Evolutionary conservation across 2,113 vertebrate species (phyloP).

Genomic region (Callorhinus ursinus): DNA sequence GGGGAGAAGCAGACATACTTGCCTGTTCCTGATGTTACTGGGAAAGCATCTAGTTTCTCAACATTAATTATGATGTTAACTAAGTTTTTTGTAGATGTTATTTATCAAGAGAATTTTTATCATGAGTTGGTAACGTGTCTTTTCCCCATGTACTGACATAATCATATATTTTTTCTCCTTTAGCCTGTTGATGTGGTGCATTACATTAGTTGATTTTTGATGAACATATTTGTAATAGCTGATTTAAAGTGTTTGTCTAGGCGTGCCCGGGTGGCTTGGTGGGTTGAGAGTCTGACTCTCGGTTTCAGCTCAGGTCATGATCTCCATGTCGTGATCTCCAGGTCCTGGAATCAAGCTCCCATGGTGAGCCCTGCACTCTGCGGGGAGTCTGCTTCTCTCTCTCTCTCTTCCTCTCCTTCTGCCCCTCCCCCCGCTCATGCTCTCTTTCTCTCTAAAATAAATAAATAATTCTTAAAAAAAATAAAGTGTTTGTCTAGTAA

Average conservation of each 20-base stretch:
- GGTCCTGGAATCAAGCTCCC: not conserved
- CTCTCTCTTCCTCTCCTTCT: not conserved
- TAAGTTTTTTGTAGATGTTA: not conserved
- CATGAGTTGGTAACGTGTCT: not conserved
- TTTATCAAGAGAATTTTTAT: not conserved
- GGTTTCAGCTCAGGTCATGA: not conserved
- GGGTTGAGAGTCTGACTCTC: not conserved
- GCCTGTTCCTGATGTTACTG: not conserved
- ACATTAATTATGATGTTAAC: not conserved
- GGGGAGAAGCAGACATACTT: not conserved
- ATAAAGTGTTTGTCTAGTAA: slow-evolving; percentile 37
- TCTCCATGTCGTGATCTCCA: not conserved
- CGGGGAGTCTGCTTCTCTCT: not conserved
- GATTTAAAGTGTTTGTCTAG: not conserved
- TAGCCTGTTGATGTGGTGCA: not conserved
- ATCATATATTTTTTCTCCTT: slow-evolving; percentile 26
- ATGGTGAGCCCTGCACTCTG: not conserved
- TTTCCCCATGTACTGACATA: not conserved
- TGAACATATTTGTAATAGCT: slow-evolving; percentile 6
- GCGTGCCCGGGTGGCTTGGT: not conserved
- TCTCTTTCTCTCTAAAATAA: not conserved
- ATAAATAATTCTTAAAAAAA: not conserved
- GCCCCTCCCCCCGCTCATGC: not conserved
- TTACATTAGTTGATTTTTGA: slow-evolving; percentile 3
- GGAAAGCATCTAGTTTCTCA: not conserved